phyloP scores from a whole-genome alignment of 2,797 vertebrate genomes.

The Manis crassicaudata region DNA sequence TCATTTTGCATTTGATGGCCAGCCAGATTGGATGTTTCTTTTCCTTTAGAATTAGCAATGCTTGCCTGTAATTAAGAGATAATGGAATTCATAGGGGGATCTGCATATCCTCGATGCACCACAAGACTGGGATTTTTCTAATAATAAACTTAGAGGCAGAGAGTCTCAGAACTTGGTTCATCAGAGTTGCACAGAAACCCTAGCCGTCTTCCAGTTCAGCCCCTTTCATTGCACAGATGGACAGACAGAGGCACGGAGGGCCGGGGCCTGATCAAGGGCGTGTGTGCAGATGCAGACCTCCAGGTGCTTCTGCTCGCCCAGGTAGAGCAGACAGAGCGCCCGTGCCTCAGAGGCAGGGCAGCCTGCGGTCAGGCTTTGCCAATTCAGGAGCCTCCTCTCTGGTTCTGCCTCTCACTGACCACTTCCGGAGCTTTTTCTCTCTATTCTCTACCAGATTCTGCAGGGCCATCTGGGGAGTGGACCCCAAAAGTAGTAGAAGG shows the following conservation, averaged over 20 bases:
- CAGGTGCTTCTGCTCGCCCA: neutral
- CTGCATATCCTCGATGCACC: neutral
- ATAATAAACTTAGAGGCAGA: constrained; percentile 34
- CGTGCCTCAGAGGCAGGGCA: fast-evolving
- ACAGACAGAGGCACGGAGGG: neutral
- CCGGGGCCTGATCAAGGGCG: fast-evolving
- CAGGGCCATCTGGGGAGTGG: neutral
- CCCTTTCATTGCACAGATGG: neutral
- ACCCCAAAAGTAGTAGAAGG: neutral
- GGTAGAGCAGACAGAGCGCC: neutral
- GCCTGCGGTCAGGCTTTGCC: neutral
- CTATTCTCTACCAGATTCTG: neutral
- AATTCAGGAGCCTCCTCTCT: neutral
- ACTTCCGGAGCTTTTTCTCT: neutral
- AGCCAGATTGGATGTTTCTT: constrained; percentile 39
- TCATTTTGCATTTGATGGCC: neutral
- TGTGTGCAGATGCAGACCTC: neutral
- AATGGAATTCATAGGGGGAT: constrained; percentile 4
- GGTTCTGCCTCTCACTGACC: neutral
- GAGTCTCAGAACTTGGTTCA: neutral
- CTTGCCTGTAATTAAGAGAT: constrained; percentile 58
- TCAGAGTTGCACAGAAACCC: neutral
- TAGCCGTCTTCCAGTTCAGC: neutral
- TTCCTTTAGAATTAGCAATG: constrained; percentile 49
- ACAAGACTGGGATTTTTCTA: neutral